Base-by-base conservation (phyloP, 1,140 invertebrate genomes). In the Harpegnathos saltator region DNA sequence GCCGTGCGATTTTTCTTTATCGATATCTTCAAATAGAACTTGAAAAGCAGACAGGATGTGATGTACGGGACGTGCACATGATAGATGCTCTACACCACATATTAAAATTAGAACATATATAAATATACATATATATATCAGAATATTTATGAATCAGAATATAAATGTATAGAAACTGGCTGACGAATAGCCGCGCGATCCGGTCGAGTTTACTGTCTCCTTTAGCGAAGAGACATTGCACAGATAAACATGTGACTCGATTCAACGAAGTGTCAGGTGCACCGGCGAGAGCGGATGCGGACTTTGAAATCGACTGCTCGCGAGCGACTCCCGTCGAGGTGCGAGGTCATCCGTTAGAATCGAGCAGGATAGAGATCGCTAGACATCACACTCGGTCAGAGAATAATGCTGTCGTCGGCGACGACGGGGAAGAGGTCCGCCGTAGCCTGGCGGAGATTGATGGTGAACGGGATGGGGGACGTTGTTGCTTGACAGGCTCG, bases 321-420 rank as follows among this genome's bases (percentile, higher is more conserved):
- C 38, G 11, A 9, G 0, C 38, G 38, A 44, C 58, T 26, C 38
- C 29, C 22, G 24, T 33, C 14, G 22, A 68, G 14, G 33, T 78
- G 19, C 14, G 22, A 68, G 14, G 33, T 78, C 12, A 68, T 12
- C 19, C 22, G 22, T 44, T 69, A 44, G 17, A 14, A 11, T 29
- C 50, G 38, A 7, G 44, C 9, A 68, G 52, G 9, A 78, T 65
- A 26, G 22, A 48, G 14, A 69, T 59, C 75, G 33, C 33, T 50
- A 80, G n/a, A 7, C 24, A 77, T 77, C 19, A 62, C 29, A 62
- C 29, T 15, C 12, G n/a, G 65, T 29, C 65, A 69, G 38, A 56
- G 65, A 80, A 80, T 68, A 80, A 78, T 78, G 52, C 22, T 44
- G 52, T 80, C 24, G 59, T 65, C 65, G 24, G 3, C 38, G 38